Conservation (phyloP, 2,797 vertebrate genomes). For the Leucoraja ocellata region DNA sequence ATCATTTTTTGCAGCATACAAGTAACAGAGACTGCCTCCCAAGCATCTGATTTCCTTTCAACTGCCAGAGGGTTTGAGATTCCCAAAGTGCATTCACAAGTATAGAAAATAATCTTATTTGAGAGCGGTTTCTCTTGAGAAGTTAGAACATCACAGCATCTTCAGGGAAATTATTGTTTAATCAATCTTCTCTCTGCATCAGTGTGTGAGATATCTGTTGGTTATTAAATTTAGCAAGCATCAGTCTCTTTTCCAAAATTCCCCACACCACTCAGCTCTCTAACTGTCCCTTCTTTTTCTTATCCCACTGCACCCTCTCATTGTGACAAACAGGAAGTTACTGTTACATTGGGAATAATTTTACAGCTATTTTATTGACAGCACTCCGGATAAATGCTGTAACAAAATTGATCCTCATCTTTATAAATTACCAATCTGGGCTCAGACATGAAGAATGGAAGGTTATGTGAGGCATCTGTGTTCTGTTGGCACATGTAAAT, state of each 20-base stretch:
- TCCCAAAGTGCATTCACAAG: neutral
- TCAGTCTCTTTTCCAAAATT: neutral
- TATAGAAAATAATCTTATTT: neutral
- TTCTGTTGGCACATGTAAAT: neutral
- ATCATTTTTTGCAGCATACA: neutral
- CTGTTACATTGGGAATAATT: too few species aligned
- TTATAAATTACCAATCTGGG: neutral
- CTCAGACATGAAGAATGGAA: neutral
- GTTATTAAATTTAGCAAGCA: neutral
- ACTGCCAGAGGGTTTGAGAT: too few species aligned
- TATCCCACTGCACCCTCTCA: neutral
- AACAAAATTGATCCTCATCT: neutral
- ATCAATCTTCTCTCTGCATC: neutral
- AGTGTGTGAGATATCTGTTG: too few species aligned
- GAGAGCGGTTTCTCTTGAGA: neutral
- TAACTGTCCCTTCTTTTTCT: neutral
- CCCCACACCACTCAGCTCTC: neutral
- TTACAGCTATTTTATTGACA: neutral
- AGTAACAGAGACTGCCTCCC: neutral
- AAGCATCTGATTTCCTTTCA: constrained; percentile 18
- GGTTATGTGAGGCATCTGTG: too few species aligned
- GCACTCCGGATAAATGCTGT: neutral
- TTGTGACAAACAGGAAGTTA: too few species aligned
- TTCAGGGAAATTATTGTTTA: neutral
- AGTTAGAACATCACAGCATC: neutral